A percentile compares a stretch with the other conserved stretches of the same genome.
phyloP scores from a whole-genome alignment of 2,113 vertebrate species.

The Azemiops feae region DNA sequence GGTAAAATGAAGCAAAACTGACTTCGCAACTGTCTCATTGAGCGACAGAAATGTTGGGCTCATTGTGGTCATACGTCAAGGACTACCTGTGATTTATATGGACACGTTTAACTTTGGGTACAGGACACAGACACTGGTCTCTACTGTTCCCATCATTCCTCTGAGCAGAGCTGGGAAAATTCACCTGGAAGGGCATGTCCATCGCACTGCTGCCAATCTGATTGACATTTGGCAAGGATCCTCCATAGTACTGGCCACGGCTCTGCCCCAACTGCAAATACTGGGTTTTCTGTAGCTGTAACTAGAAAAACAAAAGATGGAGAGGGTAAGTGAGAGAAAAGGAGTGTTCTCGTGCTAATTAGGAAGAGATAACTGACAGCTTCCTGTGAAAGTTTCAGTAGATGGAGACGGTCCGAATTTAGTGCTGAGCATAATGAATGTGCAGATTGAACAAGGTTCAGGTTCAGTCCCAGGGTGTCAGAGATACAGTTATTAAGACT shows the following conservation, averaged over 20 bases:
- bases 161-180: slow-evolving; percentile 23
- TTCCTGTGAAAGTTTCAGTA: neutral
- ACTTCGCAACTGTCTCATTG: neutral
- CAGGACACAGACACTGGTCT: neutral
- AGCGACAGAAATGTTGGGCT: neutral
- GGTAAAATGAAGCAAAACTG: neutral
- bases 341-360: neutral
- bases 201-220: slow-evolving; percentile 94
- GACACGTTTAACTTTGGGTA: neutral
- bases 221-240: slow-evolving; percentile 98
- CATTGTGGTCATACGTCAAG: neutral
- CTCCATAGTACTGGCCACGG: slow-evolving; percentile 97
- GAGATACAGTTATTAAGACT: neutral
- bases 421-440: neutral
- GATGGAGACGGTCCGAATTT: neutral
- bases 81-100: neutral
- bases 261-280: slow-evolving; percentile 98
- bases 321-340: neutral
- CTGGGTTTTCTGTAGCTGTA: slow-evolving; percentile 98
- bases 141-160: neutral
- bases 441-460: neutral
- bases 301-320: slow-evolving; percentile 72
- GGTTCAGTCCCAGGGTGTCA: neutral
- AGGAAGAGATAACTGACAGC: neutral
- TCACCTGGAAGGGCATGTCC: slow-evolving; percentile 99